Evolutionary conservation across 2,113 vertebrate genomes (phyloP).

Genomic region (Halichoeres trimaculatus): DNA sequence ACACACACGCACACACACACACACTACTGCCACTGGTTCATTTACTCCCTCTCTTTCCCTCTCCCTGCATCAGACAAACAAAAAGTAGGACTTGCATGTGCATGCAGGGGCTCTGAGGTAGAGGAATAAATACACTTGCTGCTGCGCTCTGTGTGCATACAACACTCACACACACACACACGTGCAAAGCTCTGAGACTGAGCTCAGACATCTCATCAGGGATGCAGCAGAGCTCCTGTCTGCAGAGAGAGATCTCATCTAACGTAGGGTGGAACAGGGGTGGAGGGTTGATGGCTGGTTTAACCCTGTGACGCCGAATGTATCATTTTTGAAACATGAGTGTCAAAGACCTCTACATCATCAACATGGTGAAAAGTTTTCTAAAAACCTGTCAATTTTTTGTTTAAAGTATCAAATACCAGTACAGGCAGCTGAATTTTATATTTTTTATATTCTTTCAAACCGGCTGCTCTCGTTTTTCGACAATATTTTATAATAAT

Average conservation of each 20-base stretch:
- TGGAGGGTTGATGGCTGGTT: conserved; percentile 50
- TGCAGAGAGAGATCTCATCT: conserved; percentile 72
- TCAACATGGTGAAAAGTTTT: too few relatives aligned
- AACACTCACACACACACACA: conserved; percentile 39
- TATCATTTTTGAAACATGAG: too few relatives aligned
- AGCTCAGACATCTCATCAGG: conserved; percentile 83
- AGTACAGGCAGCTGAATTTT: too few relatives aligned
- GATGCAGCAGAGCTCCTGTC: conserved; percentile 82
- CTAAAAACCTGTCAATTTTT: too few relatives aligned
- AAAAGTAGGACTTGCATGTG: conserved; percentile 52
- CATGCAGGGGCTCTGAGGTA: conserved; percentile 29
- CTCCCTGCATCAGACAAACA: conserved; percentile 52
- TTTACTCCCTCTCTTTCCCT: conserved; percentile 61
- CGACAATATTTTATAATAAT: too few relatives aligned
- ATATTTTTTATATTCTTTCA: too few relatives aligned
- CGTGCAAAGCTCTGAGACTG: conserved; percentile 65
- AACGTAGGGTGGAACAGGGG: conserved; percentile 51
- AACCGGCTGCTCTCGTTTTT: too few relatives aligned
- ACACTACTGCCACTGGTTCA: conserved; percentile 49
- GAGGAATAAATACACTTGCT: conserved; percentile 51
- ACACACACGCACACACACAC: conserved; percentile 21
- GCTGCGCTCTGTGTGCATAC: conserved; percentile 26
- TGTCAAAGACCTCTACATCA: too few relatives aligned
- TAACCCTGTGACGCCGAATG: too few relatives aligned
- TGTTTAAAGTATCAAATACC: too few relatives aligned